A percentile compares a stretch with the other conserved stretches of the same genome.
Evolutionary conservation across 2,113 vertebrate genomes (phyloP).

Genomic region (Heterotilapia buettikoferi): DNA sequence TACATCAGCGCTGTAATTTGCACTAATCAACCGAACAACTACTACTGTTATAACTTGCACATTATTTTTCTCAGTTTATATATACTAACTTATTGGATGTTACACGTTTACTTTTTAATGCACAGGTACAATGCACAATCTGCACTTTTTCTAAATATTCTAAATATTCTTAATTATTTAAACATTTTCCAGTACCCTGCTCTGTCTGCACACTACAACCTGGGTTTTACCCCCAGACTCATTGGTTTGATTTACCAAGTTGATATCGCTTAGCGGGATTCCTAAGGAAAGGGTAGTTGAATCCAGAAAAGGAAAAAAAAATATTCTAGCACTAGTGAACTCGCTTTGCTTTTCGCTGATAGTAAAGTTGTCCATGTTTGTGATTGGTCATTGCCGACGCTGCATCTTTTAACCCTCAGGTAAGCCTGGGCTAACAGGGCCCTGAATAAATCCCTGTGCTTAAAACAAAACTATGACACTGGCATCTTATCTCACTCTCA

Average conservation of each 20-base stretch:
- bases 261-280: accelerated
- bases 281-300: neutral
- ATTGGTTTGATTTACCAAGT: neutral
- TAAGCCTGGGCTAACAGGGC: neutral
- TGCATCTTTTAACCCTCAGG: neutral
- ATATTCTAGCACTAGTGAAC: neutral
- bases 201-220: neutral
- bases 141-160: neutral
- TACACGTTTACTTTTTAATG: neutral
- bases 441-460: neutral
- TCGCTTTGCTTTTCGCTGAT: neutral
- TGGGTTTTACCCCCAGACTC: neutral
- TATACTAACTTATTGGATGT: neutral
- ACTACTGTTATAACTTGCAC: neutral
- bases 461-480: neutral
- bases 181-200: neutral
- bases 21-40: neutral
- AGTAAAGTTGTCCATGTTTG: neutral
- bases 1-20: neutral
- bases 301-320: neutral
- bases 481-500: neutral
- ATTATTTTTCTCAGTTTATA: neutral
- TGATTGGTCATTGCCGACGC: neutral
- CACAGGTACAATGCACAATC: neutral
- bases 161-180: neutral